Evolutionary conservation across 2,797 vertebrate genomes (phyloP).

Genomic region (Mormyrus hasselquistii): DNA sequence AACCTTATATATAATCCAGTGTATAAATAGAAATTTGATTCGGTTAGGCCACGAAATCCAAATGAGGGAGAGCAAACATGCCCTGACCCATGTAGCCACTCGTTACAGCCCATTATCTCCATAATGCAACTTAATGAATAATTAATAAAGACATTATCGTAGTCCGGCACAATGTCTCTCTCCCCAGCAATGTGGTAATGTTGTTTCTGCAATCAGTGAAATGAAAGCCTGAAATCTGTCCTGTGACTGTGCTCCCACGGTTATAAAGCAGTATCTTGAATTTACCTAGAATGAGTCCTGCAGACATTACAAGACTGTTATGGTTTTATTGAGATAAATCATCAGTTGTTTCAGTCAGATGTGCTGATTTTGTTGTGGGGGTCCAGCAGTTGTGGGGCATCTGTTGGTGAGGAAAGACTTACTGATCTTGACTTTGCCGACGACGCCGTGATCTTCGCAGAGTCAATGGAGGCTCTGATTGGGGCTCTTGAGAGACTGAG

Average conservation of each 20-base stretch:
- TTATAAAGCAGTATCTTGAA: neutral
- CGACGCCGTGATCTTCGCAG: too few relatives aligned
- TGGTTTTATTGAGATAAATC: neutral
- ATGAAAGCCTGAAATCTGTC: neutral
- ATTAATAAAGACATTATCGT: conserved; percentile 12
- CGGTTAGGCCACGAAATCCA: neutral
- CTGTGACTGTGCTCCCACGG: neutral
- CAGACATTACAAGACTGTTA: neutral
- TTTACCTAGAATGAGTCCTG: neutral
- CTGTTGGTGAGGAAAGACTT: neutral
- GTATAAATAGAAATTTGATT: conserved; percentile 16
- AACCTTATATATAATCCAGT: neutral
- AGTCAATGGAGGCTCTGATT: too few relatives aligned
- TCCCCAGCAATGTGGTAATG: neutral
- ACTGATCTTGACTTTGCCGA: neutral
- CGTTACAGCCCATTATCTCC: neutral
- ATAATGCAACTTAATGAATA: conserved; percentile 17
- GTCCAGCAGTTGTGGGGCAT: neutral
- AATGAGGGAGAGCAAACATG: neutral
- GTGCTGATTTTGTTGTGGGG: neutral
- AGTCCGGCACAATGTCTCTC: neutral
- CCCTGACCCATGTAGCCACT: conserved; percentile 6
- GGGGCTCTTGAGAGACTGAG: too few relatives aligned
- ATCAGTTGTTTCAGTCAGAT: neutral
- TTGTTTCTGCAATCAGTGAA: neutral